Conservation (phyloP, 2,888 invertebrate species). For the Meganola albula region DNA sequence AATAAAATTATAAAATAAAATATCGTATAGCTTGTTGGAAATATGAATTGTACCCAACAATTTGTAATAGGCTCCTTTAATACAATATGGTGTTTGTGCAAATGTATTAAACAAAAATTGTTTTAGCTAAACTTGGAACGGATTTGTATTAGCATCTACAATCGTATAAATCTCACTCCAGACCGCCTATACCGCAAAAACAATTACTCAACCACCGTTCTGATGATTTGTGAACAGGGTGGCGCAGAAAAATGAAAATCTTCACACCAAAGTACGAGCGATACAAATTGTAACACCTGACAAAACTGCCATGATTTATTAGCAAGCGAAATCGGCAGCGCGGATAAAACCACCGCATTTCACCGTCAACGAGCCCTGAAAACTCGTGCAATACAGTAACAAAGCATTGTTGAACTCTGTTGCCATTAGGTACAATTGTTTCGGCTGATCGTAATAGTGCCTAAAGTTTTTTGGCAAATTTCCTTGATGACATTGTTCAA, state of each 20-base stretch:
- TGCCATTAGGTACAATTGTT: constrained; percentile 38
- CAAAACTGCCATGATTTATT: constrained; percentile 55
- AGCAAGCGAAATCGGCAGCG: constrained; percentile 37
- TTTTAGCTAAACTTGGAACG: too few relatives aligned
- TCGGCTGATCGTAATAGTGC: constrained; percentile 16
- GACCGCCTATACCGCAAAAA: constrained; percentile 18
- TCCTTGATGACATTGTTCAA: background rate
- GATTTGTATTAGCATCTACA: constrained; percentile 3
- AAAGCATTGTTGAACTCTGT: constrained; percentile 37
- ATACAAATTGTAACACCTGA: constrained; percentile 56
- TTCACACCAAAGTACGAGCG: constrained; percentile 30
- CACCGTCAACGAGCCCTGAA: constrained; percentile 35
- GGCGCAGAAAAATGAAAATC: constrained; percentile 33
- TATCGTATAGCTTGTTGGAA: too few relatives aligned
- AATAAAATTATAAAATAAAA: too few relatives aligned
- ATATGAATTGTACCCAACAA: too few relatives aligned
- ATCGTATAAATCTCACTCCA: constrained; percentile 21
- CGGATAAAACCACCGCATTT: constrained; percentile 45
- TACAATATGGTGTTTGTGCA: too few relatives aligned
- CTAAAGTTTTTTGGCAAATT: constrained; percentile 8
- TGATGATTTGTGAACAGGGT: constrained; percentile 31
- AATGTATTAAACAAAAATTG: too few relatives aligned
- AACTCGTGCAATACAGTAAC: constrained; percentile 35
- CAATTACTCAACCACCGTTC: constrained; percentile 29
- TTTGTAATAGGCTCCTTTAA: too few relatives aligned